Conservation (phyloP, 1,140 invertebrate genomes). For the Drosophila neocordata region DNA sequence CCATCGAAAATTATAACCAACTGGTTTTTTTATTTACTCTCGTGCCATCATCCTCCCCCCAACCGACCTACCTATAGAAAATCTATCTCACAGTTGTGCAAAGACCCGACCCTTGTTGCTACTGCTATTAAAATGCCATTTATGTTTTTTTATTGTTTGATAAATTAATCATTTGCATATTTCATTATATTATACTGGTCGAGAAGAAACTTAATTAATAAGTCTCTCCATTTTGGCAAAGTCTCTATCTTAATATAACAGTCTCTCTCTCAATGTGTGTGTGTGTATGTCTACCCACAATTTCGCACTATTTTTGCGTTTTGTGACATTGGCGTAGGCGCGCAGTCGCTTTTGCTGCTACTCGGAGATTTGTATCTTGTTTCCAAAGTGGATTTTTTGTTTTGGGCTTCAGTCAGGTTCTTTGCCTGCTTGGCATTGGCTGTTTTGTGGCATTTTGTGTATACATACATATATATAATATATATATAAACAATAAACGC, state of each 20-base stretch:
- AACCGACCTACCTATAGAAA: not conserved
- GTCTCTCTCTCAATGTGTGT: not conserved
- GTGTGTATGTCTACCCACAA: slow-evolving; percentile 57
- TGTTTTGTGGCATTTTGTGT: slow-evolving; percentile 39
- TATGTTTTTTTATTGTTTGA: slow-evolving; percentile 57
- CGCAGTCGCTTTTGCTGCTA: slow-evolving; percentile 37
- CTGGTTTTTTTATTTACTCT: slow-evolving; percentile 10
- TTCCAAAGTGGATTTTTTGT: slow-evolving; percentile 39
- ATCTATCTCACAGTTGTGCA: not conserved
- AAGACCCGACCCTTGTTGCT: slow-evolving; percentile 21
- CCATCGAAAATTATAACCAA: not conserved
- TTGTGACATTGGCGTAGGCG: slow-evolving; percentile 72
- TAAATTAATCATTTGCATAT: slow-evolving; percentile 74
- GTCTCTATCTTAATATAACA: not conserved
- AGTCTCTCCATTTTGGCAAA: slow-evolving; percentile 63
- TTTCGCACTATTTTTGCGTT: slow-evolving; percentile 73
- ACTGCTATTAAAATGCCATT: slow-evolving; percentile 75
- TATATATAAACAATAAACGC: slow-evolving; percentile 1
- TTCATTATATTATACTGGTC: slow-evolving; percentile 53
- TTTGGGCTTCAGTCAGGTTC: slow-evolving; percentile 69
- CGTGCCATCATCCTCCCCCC: slow-evolving; percentile 34
- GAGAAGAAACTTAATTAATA: slow-evolving; percentile 73
- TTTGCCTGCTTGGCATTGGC: slow-evolving; percentile 66
- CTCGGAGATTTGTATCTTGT: slow-evolving; percentile 10
- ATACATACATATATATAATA: not conserved